Evolutionary conservation across 2,113 vertebrate species (phyloP).

Genomic region (Spea multiplicata): DNA sequence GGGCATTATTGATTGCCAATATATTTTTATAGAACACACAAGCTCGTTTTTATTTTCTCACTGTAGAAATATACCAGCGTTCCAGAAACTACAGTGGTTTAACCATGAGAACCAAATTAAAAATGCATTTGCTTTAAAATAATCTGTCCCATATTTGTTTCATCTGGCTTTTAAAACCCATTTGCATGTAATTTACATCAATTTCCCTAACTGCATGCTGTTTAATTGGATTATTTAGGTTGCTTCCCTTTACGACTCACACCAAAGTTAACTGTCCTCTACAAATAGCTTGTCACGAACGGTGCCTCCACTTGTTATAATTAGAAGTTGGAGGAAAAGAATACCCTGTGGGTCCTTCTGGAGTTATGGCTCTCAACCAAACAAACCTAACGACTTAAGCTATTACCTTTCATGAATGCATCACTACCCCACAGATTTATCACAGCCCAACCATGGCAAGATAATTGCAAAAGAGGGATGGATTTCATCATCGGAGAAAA

Average conservation of each 20-base stretch:
- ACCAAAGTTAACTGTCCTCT: conserved; percentile 21
- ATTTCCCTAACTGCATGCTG: conserved; percentile 18
- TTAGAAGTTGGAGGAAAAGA: neutral
- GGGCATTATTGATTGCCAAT: too few relatives aligned
- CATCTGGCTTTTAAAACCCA: neutral
- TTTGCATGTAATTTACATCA: neutral
- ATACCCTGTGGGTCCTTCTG: conserved; percentile 5
- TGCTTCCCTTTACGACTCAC: conserved; percentile 30
- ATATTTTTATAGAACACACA: too few relatives aligned
- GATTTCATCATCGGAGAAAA: neutral
- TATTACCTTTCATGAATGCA: neutral
- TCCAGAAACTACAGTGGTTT: neutral
- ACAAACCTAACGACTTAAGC: neutral
- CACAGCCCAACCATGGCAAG: neutral
- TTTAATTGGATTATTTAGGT: conserved; percentile 41
- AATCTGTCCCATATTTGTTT: neutral
- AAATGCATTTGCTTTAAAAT: conserved; percentile 1
- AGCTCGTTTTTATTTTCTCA: too few relatives aligned
- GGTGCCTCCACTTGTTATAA: conserved; percentile 9
- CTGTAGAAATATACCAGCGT: neutral
- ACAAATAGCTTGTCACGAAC: conserved; percentile 12
- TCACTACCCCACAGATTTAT: conserved; percentile 26
- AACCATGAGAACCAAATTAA: conserved; percentile 10
- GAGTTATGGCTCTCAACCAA: neutral
- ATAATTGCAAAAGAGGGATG: conserved; percentile 24